These are phyloP conservation scores for Columbina picui DNA, from an alignment of 2,113 vertebrate species.

Conservation along the genomic window DNA sequence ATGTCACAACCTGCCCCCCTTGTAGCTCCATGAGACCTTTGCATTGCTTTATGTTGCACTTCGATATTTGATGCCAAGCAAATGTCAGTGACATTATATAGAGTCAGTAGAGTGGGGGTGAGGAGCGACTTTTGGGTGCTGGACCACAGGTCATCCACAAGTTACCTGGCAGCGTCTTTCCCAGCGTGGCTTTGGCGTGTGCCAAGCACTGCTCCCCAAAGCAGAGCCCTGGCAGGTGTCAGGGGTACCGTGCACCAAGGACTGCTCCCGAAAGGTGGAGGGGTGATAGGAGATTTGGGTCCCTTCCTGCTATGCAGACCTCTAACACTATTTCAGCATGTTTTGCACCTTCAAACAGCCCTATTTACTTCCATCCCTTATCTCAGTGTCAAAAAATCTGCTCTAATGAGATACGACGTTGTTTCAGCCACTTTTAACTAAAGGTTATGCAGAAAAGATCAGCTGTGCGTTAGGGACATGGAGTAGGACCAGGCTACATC, in stretches of 20 bases:
- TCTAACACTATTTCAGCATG: not conserved
- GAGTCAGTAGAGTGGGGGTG: not conserved
- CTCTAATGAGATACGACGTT: not conserved
- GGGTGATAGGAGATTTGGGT: not conserved
- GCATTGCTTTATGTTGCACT: fast-evolving
- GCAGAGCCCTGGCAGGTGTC: not conserved
- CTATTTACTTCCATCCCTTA: not conserved
- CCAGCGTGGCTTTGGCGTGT: not conserved
- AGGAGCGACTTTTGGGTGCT: fast-evolving
- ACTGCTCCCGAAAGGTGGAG: not conserved
- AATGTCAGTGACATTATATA: fast-evolving
- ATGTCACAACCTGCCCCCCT: fast-evolving
- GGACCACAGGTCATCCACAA: not conserved
- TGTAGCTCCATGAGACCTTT: not conserved
- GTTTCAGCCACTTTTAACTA: not conserved
- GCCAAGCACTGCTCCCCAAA: fast-evolving
- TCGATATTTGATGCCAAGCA: fast-evolving
- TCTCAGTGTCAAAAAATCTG: not conserved
- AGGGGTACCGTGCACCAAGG: not conserved
- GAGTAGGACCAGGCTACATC: not conserved
- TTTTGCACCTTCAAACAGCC: not conserved
- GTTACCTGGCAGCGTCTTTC: not conserved
- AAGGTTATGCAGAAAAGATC: not conserved
- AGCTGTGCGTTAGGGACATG: not conserved
- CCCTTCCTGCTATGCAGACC: not conserved